These are phyloP conservation scores for Synanthedon tipuliformis DNA, from an alignment of 2,888 invertebrate genomes.

Conservation along the genomic window DNA sequence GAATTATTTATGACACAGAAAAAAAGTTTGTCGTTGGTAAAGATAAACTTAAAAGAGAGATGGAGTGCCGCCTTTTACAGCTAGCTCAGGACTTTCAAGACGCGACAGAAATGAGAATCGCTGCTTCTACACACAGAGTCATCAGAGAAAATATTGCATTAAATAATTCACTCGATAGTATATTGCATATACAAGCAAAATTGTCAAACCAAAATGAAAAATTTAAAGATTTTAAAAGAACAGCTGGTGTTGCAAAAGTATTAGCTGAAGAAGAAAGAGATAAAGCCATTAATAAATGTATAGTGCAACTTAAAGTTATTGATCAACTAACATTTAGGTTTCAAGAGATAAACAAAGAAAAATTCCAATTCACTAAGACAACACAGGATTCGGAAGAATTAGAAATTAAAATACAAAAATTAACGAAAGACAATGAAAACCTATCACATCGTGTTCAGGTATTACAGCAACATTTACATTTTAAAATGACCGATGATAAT, in stretches of 20 bases:
- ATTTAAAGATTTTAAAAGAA: constrained; percentile 69
- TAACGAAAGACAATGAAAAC: constrained; percentile 56
- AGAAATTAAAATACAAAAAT: constrained; percentile 43
- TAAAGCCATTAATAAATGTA: constrained; percentile 70
- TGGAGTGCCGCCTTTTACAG: constrained; percentile 84
- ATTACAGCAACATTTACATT: constrained; percentile 70
- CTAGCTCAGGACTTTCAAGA: constrained; percentile 87
- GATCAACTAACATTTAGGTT: constrained; percentile 72
- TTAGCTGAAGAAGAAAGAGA: constrained; percentile 74
- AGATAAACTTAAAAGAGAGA: constrained; percentile 86
- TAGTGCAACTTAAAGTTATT: constrained; percentile 74
- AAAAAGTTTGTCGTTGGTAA: constrained; percentile 82
- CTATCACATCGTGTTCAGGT: constrained; percentile 54
- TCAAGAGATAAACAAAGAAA: constrained; percentile 60
- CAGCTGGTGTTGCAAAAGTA: constrained; percentile 64
- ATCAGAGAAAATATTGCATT: constrained; percentile 87
- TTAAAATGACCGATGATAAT: constrained; percentile 56
- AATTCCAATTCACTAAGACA: constrained; percentile 48
- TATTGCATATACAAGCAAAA: constrained; percentile 73
- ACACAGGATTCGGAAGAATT: constrained; percentile 45
- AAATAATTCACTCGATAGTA: constrained; percentile 79
- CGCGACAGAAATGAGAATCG: constrained; percentile 86
- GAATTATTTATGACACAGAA: constrained; percentile 82
- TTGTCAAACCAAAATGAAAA: constrained; percentile 73
- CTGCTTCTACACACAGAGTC: constrained; percentile 88